Base-by-base conservation (phyloP, 1,140 invertebrate genomes). In the Maconellicoccus hirsutus region DNA sequence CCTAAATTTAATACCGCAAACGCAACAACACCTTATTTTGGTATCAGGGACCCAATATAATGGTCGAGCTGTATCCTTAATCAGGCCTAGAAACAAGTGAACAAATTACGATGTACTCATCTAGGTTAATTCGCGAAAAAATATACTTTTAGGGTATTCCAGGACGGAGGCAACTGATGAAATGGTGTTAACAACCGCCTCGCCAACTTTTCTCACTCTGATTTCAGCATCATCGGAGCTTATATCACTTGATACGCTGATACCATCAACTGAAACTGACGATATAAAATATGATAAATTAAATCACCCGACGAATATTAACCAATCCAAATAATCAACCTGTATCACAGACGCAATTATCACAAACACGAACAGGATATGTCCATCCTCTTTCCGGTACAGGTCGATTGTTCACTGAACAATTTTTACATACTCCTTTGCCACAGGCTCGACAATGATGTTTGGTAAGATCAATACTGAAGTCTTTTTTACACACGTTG, bases 361-460 rank as follows among this genome's bases (percentile, higher is more conserved):
- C 84, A 76, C 88, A 90, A 2, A 90, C 88, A 25, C 88, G 77
- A 4, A 90, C 88, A 0, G 85, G 83, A 16, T 79, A 79, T 8
- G 79, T 75, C 87, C 88, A 89, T 70, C 88, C 87, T 74, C 84
- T 81, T 3, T 80, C 78, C 6, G 87, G 87, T 25, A 90, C 87
- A 21, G 85, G 82, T 72, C 83, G 81, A 12, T 77, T 80, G 29
- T 82, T 82, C 1, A 82, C 83, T 0, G 86, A 88, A 76, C 88
- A 90, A 12, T 79, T 77, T 66, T 84, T 81, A 76, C 90, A 87
- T 75, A 91, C 87, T 42, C 88, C 87, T 78, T 89, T 83, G 21
- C 88, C 88, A 77, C 88, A 93, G 0, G 85, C 81, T 26, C 91
- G 84, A 76, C 91, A 93, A 75, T 93, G 91, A 77, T 93, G 91